Evolutionary conservation across 2,797 vertebrate species (phyloP).

Genomic region (Myiotriccus ornatus): DNA sequence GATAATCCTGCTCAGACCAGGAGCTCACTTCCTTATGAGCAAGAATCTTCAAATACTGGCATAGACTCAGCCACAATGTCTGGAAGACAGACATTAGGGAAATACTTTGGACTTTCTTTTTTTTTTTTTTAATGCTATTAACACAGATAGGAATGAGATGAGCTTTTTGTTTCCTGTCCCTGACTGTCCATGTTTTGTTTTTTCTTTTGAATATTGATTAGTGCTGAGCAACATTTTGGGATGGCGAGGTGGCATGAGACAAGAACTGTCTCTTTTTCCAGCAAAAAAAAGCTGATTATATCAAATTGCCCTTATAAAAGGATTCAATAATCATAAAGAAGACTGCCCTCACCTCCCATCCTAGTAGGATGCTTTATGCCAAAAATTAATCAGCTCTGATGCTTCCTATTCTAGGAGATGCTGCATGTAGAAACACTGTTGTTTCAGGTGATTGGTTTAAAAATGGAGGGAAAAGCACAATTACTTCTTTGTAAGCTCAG

Average conservation of each 20-base stretch:
- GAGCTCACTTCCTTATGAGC: neutral
- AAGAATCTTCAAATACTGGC: neutral
- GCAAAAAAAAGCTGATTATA: too few species aligned
- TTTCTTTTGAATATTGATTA: neutral
- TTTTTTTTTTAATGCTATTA: neutral
- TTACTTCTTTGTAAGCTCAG: neutral
- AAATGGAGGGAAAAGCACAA: neutral
- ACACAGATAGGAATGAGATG: neutral
- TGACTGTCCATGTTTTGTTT: neutral
- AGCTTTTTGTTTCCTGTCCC: neutral
- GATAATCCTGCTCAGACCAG: neutral
- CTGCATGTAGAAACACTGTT: neutral
- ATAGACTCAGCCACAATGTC: neutral
- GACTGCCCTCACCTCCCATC: neutral
- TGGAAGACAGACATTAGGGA: neutral
- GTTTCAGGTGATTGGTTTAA: neutral
- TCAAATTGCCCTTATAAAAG: neutral
- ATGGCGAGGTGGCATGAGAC: neutral
- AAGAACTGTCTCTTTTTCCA: neutral
- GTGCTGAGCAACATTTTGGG: neutral
- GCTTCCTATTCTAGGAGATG: neutral
- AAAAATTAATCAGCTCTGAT: neutral
- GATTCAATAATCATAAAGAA: neutral
- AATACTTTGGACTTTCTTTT: neutral
- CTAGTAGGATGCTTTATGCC: neutral